Conservation (phyloP, 1,140 invertebrate species). For the Lerema accius region DNA sequence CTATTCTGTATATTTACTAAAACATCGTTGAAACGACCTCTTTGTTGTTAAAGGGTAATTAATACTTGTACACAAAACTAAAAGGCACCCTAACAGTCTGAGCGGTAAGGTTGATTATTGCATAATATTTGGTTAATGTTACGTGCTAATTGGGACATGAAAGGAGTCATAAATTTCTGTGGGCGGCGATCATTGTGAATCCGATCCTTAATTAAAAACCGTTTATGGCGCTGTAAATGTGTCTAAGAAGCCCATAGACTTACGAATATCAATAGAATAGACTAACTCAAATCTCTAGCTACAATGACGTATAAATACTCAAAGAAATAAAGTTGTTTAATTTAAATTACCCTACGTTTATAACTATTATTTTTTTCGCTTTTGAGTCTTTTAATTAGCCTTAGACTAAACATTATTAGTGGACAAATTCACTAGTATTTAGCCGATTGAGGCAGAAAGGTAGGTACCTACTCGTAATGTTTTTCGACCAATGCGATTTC, state of each 20-base stretch:
- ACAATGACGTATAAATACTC: too few relatives aligned
- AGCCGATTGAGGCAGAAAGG: too few relatives aligned
- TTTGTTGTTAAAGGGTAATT: conserved; percentile 5
- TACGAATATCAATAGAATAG: conserved; percentile 28
- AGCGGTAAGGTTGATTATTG: conserved; percentile 12
- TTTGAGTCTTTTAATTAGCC: too few relatives aligned
- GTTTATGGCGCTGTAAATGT: conserved; percentile 70
- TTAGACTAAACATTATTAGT: too few relatives aligned
- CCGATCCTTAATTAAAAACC: conserved; percentile 73
- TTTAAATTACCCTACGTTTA: too few relatives aligned
- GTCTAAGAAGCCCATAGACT: conserved; percentile 54
- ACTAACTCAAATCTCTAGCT: too few relatives aligned
- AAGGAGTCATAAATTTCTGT: conserved; percentile 51
- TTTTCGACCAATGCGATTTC: too few relatives aligned
- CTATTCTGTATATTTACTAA: conserved; percentile 22
- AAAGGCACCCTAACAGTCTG: background rate
- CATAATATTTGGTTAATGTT: conserved; percentile 28
- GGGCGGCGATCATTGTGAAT: conserved; percentile 54
- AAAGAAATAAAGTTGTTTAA: too few relatives aligned
- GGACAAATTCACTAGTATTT: too few relatives aligned
- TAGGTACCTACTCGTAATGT: too few relatives aligned
- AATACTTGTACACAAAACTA: background rate
- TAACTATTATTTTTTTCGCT: too few relatives aligned
- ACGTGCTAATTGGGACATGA: conserved; percentile 56
- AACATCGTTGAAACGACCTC: conserved; percentile 3